Evolutionary conservation across 2,797 vertebrate species (phyloP), one percentile per base, ranked within the genome.

Genomic region (Rhadinocentrus ornatus): DNA sequence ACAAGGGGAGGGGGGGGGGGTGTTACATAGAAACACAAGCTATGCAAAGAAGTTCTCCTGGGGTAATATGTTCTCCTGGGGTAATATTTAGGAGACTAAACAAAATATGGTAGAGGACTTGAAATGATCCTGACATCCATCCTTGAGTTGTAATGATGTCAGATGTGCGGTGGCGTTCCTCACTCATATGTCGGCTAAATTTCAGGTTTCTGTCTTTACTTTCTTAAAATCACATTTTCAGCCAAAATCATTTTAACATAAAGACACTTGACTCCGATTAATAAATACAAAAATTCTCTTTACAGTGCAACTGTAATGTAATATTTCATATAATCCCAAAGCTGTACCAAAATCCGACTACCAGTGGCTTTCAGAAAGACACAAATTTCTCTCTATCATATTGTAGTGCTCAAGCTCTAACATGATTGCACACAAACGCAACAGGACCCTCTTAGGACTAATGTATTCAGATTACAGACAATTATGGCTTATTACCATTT

Each of bases 391-490:
- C 48, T 54, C 50, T 56, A 9, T 81, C 37, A 5, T 71, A 48
- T 82, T 84, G 86, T 63, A 62, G 68, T 82, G 75, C 67, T 86
- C 60, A 2, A 71, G 73, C 64, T 74, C 58, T 46, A 18, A 69
- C 68, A 1, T 78, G 84, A 78, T 87, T 88, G 86, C 86, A 80
- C 84, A 86, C 82, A 86, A 88, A 90, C 81, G 83, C 82, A 84
- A 77, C 81, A 78, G 79, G 80, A 86, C 72, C 82, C 85, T 86
- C 70, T 82, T 69, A 82, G 82, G 62, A 61, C 83, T 88, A 89
- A 91, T 90, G 84, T 89, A 88, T 90, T 90, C 89, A 88, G 81
- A 90, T 91, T 88, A 89, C 84, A 82, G 73, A 84, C 86, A 90
- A 88, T 89, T 90, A 87, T 79, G 66, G 73, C 74, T 85, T 86